Evolutionary conservation across 2,888 invertebrate species (phyloP), one percentile per base, ranked within the genome.

Genomic region (Caenorhabditis zanzibari): DNA sequence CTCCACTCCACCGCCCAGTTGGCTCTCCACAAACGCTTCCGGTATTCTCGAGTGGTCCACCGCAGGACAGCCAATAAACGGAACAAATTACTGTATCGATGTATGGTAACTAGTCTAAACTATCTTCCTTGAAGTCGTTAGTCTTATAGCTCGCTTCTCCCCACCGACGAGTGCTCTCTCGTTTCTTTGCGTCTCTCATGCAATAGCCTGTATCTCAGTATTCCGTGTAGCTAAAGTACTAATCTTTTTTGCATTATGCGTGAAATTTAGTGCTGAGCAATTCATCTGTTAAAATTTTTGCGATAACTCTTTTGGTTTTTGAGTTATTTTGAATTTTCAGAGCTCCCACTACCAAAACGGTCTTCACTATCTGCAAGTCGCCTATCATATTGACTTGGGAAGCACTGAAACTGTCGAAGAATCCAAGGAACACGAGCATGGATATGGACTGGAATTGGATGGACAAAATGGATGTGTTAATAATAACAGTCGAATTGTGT

Each of bases 31-130:
- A 1, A 85, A 83, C 52, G 86, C 68, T 4, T 76, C 58, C 14
- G 86, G 86, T 10, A 86, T 86, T 22, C 9, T 71, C 0, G 77
- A 85, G 26, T 86, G 69, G 64, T 74, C 85, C n/a, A 85, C 85
- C 4, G 79, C 85, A 12, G 86, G 84, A 16, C 69, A 77, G 0
- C 63, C 76, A 22, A 77, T 77, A 3, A 81, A 68, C 28, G 84
- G 84, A 0, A 59, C 81, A 7, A 82, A 82, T 24, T 86, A 82
- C 41, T 86, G 86, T 64, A 69, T 86, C 24, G 64, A 82, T 64
- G 86, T 86, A 28, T n/a, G n/a, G 35, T 49, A 22, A 47, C 26
- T n/a, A n/a, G n/a, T n/a, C 14, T 4, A 66, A 41, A 32, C n/a
- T n/a, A n/a, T n/a, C n/a, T n/a, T n/a, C n/a, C n/a, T n/a, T n/a